These are phyloP conservation scores for Serilophus lunatus DNA, from an alignment of 2,113 vertebrate species.

Conservation along the genomic window DNA sequence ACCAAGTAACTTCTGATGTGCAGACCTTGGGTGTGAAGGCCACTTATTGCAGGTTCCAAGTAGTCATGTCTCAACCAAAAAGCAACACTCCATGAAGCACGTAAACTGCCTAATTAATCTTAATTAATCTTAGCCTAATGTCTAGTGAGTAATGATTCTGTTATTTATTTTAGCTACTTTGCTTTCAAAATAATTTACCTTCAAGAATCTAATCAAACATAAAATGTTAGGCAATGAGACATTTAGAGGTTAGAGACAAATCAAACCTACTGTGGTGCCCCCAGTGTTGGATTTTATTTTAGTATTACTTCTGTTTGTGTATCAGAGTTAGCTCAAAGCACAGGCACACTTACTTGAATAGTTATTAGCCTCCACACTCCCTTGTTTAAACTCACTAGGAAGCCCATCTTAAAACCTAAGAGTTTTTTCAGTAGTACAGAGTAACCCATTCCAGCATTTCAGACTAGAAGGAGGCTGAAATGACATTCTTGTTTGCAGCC, in stretches of 20 bases:
- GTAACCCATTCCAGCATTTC: not conserved
- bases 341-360: constrained; percentile 15
- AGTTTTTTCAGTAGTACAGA: constrained; percentile 5
- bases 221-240: not conserved
- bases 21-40: constrained; percentile 34
- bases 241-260: not conserved
- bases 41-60: constrained; percentile 13
- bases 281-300: not conserved
- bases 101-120: constrained; percentile 43
- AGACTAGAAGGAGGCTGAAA: not conserved
- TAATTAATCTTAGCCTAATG: not conserved
- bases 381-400: not conserved
- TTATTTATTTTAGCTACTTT: not conserved
- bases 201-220: not conserved
- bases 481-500: not conserved
- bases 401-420: not conserved
- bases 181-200: not conserved
- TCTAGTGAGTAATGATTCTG: not conserved
- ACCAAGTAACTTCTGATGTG: not conserved
- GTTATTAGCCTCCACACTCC: constrained; percentile 1
- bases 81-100: not conserved
- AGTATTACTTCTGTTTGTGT: not conserved
- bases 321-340: not conserved
- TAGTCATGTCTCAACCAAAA: not conserved
- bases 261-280: not conserved